Evolutionary conservation across 1,140 invertebrate species (phyloP), one percentile per base, ranked within the genome.

Genomic region (Cydia strobilella): DNA sequence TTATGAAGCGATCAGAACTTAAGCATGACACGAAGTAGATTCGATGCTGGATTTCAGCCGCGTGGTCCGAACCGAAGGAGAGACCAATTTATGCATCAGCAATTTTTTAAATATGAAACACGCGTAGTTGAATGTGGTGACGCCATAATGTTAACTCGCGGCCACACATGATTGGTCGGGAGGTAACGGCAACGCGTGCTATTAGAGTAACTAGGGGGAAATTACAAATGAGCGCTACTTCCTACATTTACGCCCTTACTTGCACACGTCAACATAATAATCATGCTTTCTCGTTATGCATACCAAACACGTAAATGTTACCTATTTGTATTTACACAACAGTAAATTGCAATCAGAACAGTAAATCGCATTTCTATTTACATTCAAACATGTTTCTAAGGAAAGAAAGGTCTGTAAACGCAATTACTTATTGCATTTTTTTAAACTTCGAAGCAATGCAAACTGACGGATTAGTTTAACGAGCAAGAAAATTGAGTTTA

Each of bases 221-320:
- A 76, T 72, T 62, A 25, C 69, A 39, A 66, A 20, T 48, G 74
- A 27, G 31, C 35, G 18, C 23, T 71, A 76, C 27, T 76, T 76
- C 69, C 69, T 76, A 69, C 65, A 15, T 69, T 18, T 69, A 69
- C 31, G 51, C 54, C 59, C 75, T 59, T 39, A 39, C 45, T 74
- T 75, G 75, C 74, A 78, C 77, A 80, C 80, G 79, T 76, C 74
- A 75, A 79, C 65, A 35, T 35, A 69, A 73, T 74, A 59, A 75
- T 73, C 75, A 74, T 80, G 76, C 79, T 71, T 74, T 75, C 74
- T 78, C 62, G 71, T 80, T 78, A 82, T 80, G 74, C 78, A 74
- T 51, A 82, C 39, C 23, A 77, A 74, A 74, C 65, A 69, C 27
- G 65, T 69, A 69, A 59, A 69, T 39, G 65, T 69, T 35, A 69